These are phyloP conservation scores for Scleropages formosus DNA, from an alignment of 2,797 vertebrate species.

Conservation along the genomic window DNA sequence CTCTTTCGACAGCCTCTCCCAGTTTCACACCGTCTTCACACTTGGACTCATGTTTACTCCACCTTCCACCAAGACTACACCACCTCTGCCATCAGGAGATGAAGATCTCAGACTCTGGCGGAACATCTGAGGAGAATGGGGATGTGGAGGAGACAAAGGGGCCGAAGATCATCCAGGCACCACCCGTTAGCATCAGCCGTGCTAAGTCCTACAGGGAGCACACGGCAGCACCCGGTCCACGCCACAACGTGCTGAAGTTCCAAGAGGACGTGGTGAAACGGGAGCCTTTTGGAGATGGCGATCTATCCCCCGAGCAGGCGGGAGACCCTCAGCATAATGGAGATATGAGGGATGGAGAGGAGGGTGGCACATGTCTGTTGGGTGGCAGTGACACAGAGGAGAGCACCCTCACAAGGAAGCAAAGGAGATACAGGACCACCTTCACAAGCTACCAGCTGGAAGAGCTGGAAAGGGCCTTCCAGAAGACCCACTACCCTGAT, in stretches of 20 bases:
- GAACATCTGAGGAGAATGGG: constrained; percentile 31
- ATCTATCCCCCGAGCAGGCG: constrained; percentile 61
- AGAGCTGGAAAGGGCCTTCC: constrained; percentile 84
- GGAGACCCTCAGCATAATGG: constrained; percentile 66
- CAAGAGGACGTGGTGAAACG: constrained; percentile 61
- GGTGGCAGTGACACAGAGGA: constrained; percentile 83
- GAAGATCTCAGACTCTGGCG: constrained; percentile 37
- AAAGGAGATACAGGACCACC: constrained; percentile 83
- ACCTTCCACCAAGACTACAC: constrained; percentile 73
- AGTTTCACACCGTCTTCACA: constrained; percentile 65
- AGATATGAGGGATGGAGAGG: constrained; percentile 76
- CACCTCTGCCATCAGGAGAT: constrained; percentile 69
- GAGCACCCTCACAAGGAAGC: constrained; percentile 80
- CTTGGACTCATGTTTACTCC: constrained; percentile 69
- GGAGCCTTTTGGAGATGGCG: constrained; percentile 64
- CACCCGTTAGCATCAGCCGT: constrained; percentile 78
- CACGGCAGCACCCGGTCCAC: constrained; percentile 41
- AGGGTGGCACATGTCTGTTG: constrained; percentile 77
- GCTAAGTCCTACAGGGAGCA: constrained; percentile 63
- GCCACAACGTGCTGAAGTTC: constrained; percentile 62
- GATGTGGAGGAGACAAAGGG: constrained; percentile 28
- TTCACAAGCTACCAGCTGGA: constrained; percentile 87
- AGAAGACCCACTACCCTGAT: constrained; percentile 85
- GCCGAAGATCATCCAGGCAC: constrained; percentile 74
- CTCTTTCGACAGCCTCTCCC: constrained; percentile 58